phyloP scores from a whole-genome alignment of 2,113 vertebrate genomes.

The Octodon degus region DNA sequence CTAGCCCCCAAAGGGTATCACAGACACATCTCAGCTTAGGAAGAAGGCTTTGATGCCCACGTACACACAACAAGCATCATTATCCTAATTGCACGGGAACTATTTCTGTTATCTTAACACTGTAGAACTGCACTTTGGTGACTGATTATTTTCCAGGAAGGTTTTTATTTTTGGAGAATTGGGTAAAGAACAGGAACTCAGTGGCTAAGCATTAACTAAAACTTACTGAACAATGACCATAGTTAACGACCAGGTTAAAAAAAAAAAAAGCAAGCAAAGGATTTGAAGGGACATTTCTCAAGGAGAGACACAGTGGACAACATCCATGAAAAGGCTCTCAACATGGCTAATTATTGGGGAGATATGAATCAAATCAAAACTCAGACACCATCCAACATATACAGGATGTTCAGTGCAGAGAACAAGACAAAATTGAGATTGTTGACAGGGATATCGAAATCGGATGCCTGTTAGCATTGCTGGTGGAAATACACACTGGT shows the following conservation, averaged over 20 bases:
- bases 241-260: neutral
- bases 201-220: neutral
- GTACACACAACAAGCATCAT: neutral
- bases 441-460: neutral
- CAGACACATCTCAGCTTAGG: neutral
- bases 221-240: neutral
- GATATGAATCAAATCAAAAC: neutral
- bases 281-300: neutral
- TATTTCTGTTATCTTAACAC: neutral
- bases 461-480: neutral
- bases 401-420: neutral
- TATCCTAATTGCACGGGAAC: neutral
- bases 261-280: neutral
- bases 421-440: neutral
- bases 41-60: neutral
- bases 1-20: neutral
- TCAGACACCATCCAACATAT: neutral
- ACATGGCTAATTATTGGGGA: neutral
- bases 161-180: neutral
- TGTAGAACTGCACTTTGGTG: too few relatives aligned
- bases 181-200: neutral
- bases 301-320: neutral
- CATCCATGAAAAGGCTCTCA: neutral
- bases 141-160: neutral
- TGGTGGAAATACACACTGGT: neutral